phyloP scores from a whole-genome alignment of 2,113 vertebrate species.

The Fulmarus glacialis region DNA sequence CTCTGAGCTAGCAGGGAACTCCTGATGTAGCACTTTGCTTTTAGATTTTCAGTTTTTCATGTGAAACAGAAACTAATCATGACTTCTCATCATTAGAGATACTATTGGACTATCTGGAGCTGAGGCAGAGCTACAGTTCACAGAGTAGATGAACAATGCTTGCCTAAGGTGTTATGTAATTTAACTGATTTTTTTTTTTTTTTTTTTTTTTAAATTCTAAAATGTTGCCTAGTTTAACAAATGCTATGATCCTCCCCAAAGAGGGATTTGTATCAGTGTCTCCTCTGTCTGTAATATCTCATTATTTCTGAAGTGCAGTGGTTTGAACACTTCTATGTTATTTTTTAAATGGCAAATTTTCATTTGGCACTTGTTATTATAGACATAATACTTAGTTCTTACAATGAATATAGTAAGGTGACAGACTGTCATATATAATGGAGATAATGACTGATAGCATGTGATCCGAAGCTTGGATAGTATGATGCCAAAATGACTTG shows the following conservation, averaged over 20 bases:
- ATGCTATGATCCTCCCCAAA: not conserved
- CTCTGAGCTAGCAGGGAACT: not conserved
- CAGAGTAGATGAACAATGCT: not conserved
- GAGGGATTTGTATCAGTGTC: not conserved
- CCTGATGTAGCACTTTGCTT: not conserved
- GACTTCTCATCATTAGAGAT: not conserved
- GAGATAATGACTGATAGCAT: not conserved
- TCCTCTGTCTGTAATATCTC: not conserved
- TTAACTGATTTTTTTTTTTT: not conserved
- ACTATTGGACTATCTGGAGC: not conserved
- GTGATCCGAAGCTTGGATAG: not conserved
- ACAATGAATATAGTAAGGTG: not conserved
- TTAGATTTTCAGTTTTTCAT: not conserved
- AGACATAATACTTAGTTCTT: not conserved
- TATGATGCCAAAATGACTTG: not conserved
- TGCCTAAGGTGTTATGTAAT: not conserved
- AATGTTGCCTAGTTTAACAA: not conserved
- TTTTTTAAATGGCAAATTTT: not conserved
- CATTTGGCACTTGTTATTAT: not conserved
- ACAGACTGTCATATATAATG: not conserved
- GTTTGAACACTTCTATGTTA: not conserved
- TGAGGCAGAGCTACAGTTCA: not conserved
- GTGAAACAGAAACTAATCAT: not conserved
- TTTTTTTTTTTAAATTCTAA: not conserved
- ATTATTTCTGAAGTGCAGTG: not conserved